Base-by-base conservation (phyloP, 35 echinoderm and acorn worm genomes). In the Amphiura filiformis region DNA sequence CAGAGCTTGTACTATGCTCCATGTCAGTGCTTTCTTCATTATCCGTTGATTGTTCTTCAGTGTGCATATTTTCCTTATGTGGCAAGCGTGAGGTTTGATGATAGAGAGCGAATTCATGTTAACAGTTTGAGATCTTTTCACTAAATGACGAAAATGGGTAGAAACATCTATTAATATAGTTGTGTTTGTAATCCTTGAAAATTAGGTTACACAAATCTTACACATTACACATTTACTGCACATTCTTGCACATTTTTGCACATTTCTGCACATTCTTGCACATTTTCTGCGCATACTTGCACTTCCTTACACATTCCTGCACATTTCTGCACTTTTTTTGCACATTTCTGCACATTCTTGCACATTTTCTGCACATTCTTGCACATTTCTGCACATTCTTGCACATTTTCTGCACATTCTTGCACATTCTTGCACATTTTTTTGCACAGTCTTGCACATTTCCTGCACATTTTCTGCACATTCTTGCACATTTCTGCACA, bases 281-380 rank as follows among this genome's bases (percentile, higher is more conserved):
- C 61, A 70, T 70, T 11, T 70, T 70, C n/a, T 47, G 41, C 41
- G 26, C 61, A 70, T 30, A 15, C 61, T 70, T 70, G 26, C 61
- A 70, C 28, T 15, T 70, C 4, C 17, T 70, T 70, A 23, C 61
- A 70, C 61, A 70, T 70, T 70, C 28, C 28, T 26, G 61, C 61
- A 52, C 44, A 52, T 52, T 52, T 20, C 20, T 52, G 44, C 44
- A 52, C 44, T 11, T 52, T 52, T 52, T 52, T 52, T 52, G 44
- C 44, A 70, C 61, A 70, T 70, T 70, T 70, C 26, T 26, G 61
- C 61, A 70, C 61, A 70, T 70, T 70, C 26, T 15, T 70, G 61
- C 61, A 70, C 61, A 70, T 70, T 70, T 70, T 47, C 41, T 70
- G 61, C 61, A 70, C 61, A 26, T 70, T 70, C 61, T 70, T 70